A percentile compares a stretch with the other conserved stretches of the same genome.
These are phyloP conservation scores for Amorpha juglandis DNA, from an alignment of 2,888 invertebrate species.

Conservation along the genomic window DNA sequence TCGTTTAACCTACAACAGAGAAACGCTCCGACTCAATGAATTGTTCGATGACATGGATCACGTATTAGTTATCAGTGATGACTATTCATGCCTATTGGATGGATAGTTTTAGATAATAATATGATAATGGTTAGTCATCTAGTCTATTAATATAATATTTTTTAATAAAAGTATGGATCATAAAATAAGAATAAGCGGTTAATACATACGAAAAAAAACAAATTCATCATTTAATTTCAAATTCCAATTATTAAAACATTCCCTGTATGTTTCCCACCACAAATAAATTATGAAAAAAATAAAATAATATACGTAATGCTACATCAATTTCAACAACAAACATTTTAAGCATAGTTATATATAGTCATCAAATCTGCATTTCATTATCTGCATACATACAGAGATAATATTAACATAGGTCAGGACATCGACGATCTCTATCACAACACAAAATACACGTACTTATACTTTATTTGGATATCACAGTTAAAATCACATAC, in stretches of 20 bases:
- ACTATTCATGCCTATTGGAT: background rate
- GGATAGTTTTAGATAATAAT: too few relatives aligned
- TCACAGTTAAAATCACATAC: background rate
- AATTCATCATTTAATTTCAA: too few relatives aligned
- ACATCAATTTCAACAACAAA: background rate
- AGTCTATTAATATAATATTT: too few relatives aligned
- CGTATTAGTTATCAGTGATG: background rate
- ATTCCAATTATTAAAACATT: too few relatives aligned
- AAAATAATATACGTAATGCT: too few relatives aligned
- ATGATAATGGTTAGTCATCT: too few relatives aligned
- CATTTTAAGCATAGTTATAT: background rate
- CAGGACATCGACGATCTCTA: background rate
- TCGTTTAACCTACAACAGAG: constrained; percentile 57
- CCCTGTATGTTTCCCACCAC: too few relatives aligned
- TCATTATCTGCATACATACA: background rate
- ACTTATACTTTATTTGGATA: background rate
- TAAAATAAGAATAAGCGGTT: too few relatives aligned
- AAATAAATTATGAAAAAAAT: too few relatives aligned
- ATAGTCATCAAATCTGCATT: background rate
- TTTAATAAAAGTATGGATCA: too few relatives aligned
- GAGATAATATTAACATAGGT: background rate
- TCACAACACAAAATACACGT: background rate
- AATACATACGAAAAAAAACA: too few relatives aligned
- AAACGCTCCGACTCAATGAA: background rate
- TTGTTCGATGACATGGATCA: background rate